A percentile compares a stretch with the other conserved stretches of the same genome.
Evolutionary conservation across 2,888 invertebrate species (phyloP).

Genomic region (Chrysina gloriosa): DNA sequence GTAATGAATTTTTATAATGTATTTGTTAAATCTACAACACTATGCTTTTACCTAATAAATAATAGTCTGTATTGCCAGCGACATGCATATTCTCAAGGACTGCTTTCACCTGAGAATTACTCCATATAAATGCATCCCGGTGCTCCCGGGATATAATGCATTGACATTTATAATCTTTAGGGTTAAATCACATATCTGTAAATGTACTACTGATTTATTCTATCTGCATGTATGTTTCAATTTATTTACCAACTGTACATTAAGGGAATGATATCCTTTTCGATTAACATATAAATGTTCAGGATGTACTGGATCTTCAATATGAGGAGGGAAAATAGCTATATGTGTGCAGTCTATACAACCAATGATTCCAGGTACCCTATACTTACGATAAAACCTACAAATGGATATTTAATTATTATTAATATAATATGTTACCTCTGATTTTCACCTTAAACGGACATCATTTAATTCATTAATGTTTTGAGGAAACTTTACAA

Average conservation of each 20-base stretch:
- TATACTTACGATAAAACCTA: slow-evolving; percentile 39
- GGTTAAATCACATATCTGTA: not conserved
- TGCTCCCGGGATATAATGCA: not conserved
- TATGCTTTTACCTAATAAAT: not conserved
- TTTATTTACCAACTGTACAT: slow-evolving; percentile 28
- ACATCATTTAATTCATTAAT: slow-evolving; percentile 42
- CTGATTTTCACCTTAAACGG: slow-evolving; percentile 22
- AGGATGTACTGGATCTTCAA: slow-evolving; percentile 45
- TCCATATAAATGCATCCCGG: no score
- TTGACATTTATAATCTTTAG: not conserved
- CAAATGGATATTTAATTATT: not conserved
- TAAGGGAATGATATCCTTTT: slow-evolving; percentile 53
- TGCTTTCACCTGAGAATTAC: not conserved
- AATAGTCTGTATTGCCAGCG: not conserved
- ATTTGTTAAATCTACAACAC: not conserved
- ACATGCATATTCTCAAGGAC: not conserved
- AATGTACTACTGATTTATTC: not conserved
- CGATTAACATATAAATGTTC: slow-evolving; percentile 53
- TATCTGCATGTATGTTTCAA: not conserved
- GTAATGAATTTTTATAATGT: not conserved
- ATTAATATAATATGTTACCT: not conserved
- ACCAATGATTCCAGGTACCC: slow-evolving; percentile 48
- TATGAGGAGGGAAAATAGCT: slow-evolving; percentile 49
- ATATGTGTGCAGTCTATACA: slow-evolving; percentile 53
- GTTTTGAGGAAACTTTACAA: slow-evolving; percentile 41